These are phyloP conservation scores for Cyclophora albipunctata DNA, from an alignment of 2,888 invertebrate species.

Conservation along the genomic window DNA sequence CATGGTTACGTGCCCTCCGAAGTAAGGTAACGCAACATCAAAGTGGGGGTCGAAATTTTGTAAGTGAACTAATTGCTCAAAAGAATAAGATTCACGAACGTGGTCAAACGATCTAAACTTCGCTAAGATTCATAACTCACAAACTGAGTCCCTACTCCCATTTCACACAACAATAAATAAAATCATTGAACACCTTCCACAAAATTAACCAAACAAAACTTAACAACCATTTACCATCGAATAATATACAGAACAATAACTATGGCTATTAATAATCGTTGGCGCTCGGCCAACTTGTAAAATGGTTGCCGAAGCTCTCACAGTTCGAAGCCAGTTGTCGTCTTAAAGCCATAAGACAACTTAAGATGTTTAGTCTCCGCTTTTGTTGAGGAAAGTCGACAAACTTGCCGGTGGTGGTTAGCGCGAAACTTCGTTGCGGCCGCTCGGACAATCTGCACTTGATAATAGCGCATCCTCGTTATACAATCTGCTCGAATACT, in stretches of 20 bases:
- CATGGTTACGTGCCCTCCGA: too few species aligned
- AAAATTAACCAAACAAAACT: too few species aligned
- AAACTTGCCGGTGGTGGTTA: conserved; percentile 17
- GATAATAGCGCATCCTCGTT: conserved; percentile 1
- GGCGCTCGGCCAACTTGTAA: conserved; percentile 46
- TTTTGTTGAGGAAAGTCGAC: conserved; percentile 19
- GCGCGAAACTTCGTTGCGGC: conserved; percentile 17
- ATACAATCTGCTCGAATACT: background rate
- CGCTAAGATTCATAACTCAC: too few species aligned
- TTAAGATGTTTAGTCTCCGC: conserved; percentile 33
- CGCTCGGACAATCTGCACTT: conserved; percentile 4
- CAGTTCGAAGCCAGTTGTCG: conserved; percentile 34
- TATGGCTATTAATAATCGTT: conserved; percentile 41
- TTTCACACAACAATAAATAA: too few species aligned
- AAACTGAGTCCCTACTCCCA: too few species aligned
- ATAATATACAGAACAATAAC: conserved; percentile 35
- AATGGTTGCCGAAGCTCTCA: conserved; percentile 36
- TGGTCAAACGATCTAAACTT: too few species aligned
- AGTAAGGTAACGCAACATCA: too few species aligned
- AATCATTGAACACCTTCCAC: too few species aligned
- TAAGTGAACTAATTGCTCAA: too few species aligned
- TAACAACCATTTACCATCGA: background rate
- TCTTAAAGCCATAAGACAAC: conserved; percentile 42
- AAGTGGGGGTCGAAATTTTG: too few species aligned
- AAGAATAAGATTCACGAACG: too few species aligned